A percentile compares a stretch with the other conserved stretches of the same genome.
phyloP scores from a whole-genome alignment of 2,888 invertebrate species.

The Pristionchus exspectatus region DNA sequence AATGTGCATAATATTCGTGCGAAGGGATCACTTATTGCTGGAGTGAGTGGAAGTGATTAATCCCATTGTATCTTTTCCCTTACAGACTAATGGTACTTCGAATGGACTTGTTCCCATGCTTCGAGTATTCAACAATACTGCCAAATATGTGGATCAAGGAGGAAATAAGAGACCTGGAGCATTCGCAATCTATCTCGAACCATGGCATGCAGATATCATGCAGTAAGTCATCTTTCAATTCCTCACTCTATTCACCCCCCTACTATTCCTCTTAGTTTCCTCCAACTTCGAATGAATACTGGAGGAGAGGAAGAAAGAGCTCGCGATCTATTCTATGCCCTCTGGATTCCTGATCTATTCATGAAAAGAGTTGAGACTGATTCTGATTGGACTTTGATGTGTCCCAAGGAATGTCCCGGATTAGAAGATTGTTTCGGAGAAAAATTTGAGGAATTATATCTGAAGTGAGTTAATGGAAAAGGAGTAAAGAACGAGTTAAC shows the following conservation, averaged over 20 bases:
- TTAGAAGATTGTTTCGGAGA: constrained; percentile 94
- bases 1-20: constrained; percentile 96
- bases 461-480: constrained; percentile 81
- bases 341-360: constrained; percentile 97
- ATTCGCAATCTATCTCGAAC: constrained; percentile 97
- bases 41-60: constrained; percentile 80
- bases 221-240: constrained; percentile 81
- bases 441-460: constrained; percentile 92
- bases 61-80: not conserved
- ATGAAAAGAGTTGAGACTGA: constrained; percentile 87
- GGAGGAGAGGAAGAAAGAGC: constrained; percentile 92
- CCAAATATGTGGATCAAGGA: constrained; percentile 96
- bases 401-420: constrained; percentile 93
- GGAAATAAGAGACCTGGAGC: constrained; percentile 98
- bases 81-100: constrained; percentile 90
- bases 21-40: constrained; percentile 92
- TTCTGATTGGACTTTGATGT: constrained; percentile 95
- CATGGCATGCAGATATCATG: constrained; percentile 98
- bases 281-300: constrained; percentile 95
- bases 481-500: not conserved
- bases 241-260: not conserved
- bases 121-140: constrained; percentile 94
- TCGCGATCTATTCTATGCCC: constrained; percentile 94
- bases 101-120: constrained; percentile 97
- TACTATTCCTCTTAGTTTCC: constrained; percentile 82